Evolutionary conservation across 2,113 vertebrate genomes (phyloP).

Genomic region (Oreochromis tanganicae): DNA sequence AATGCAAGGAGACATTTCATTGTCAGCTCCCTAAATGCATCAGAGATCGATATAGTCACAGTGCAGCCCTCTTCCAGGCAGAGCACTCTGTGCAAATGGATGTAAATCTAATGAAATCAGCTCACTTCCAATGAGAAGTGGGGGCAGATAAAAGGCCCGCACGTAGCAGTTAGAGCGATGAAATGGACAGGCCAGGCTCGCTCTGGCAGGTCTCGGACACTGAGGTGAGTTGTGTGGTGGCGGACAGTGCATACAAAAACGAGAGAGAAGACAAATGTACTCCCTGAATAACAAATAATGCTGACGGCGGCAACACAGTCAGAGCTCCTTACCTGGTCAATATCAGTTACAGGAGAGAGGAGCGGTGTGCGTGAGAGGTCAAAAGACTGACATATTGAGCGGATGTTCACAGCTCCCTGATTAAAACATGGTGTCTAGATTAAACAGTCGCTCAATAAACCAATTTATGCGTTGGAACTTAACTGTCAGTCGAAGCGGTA

Average conservation of each 20-base stretch:
- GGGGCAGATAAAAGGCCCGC: background rate
- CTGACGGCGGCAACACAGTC: background rate
- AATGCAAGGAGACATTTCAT: conserved; percentile 20
- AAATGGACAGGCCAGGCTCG: background rate
- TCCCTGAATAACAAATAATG: conserved; percentile 18
- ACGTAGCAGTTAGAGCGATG: background rate
- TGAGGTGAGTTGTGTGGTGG: background rate
- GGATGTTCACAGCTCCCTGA: conserved; percentile 15
- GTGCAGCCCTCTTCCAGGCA: conserved; percentile 25
- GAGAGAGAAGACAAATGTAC: background rate
- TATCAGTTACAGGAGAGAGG: background rate
- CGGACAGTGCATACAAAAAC: background rate
- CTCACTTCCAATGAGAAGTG: conserved; percentile 14
- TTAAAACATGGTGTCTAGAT: conserved; percentile 60
- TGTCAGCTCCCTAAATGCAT: conserved; percentile 13
- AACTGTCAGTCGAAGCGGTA: background rate
- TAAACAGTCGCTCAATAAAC: conserved; percentile 58
- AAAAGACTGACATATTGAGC: background rate
- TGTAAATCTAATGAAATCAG: conserved; percentile 51
- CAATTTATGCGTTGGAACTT: conserved; percentile 25
- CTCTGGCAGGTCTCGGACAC: background rate
- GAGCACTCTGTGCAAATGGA: conserved; percentile 47
- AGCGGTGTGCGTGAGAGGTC: background rate
- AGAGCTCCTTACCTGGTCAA: background rate
- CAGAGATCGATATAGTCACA: conserved; percentile 22